Evolutionary conservation across 1,140 invertebrate genomes (phyloP).

Genomic region (Procambarus clarkii): DNA sequence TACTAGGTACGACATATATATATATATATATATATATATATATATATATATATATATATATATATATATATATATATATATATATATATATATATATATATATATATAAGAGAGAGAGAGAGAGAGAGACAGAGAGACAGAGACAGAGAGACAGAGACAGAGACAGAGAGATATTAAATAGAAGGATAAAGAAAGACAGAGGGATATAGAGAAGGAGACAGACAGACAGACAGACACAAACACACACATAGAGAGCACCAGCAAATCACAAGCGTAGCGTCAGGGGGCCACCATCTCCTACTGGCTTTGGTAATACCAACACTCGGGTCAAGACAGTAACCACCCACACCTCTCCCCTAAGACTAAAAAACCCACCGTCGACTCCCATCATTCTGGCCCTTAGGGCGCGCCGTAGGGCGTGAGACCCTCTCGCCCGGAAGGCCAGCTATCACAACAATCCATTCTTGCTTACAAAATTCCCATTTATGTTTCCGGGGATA

Average conservation of each 20-base stretch:
- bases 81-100: no score
- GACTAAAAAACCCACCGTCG: background rate
- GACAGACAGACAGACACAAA: background rate
- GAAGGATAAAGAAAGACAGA: background rate
- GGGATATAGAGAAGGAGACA: background rate
- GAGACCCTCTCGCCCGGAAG: background rate
- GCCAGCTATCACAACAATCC: slow-evolving; percentile 44
- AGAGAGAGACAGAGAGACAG: background rate
- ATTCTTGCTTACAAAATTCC: slow-evolving; percentile 54
- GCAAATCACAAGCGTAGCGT: background rate
- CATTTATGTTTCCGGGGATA: slow-evolving; percentile 41
- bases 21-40: no score
- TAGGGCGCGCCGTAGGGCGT: background rate
- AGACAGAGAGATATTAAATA: background rate
- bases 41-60: no score
- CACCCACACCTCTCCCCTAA: background rate
- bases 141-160: background rate
- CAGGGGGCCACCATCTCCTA: background rate
- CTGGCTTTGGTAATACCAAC: background rate
- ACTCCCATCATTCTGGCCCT: background rate
- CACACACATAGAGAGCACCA: no score
- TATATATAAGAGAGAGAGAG: no score
- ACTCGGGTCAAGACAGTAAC: background rate
- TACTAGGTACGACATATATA: no score
- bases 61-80: no score